These are phyloP conservation scores for Oophaga sylvatica DNA, from an alignment of 2,797 vertebrate genomes.

Conservation along the genomic window DNA sequence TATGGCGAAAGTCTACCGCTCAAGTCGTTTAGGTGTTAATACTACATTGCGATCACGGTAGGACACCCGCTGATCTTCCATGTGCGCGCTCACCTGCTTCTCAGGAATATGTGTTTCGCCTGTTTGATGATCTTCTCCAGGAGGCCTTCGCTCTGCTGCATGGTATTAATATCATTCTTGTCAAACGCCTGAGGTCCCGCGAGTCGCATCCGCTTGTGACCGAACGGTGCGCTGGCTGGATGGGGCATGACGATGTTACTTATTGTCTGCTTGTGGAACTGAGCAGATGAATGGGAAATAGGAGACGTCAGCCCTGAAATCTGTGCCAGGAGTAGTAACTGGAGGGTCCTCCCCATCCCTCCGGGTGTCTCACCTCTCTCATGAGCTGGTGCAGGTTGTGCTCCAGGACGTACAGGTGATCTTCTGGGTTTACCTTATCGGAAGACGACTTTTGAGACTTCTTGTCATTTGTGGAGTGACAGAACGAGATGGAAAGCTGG, in stretches of 20 bases:
- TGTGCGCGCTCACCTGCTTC: slow-evolving; percentile 81
- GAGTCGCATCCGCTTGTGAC: slow-evolving; percentile 90
- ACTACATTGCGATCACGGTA: background rate
- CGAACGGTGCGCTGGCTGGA: slow-evolving; percentile 91
- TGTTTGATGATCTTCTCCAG: slow-evolving; percentile 98
- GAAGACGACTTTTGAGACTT: slow-evolving; percentile 83
- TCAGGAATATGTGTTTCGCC: slow-evolving; percentile 96
- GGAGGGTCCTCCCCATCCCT: background rate
- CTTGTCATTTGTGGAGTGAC: slow-evolving; percentile 92
- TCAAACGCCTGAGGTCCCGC: slow-evolving; percentile 92
- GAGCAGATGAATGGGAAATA: slow-evolving; percentile 46
- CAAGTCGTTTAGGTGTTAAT: no score
- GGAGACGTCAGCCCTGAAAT: background rate
- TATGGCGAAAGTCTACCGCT: no score
- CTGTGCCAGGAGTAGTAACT: background rate
- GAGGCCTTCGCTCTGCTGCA: slow-evolving; percentile 91
- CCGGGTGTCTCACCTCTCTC: slow-evolving; percentile 83
- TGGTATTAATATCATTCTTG: slow-evolving; percentile 85
- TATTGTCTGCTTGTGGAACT: slow-evolving; percentile 97
- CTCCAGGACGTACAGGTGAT: slow-evolving; percentile 95
- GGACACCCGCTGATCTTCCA: background rate
- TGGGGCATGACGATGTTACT: slow-evolving; percentile 93
- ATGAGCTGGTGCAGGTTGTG: slow-evolving; percentile 97
- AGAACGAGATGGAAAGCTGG: slow-evolving; percentile 94
- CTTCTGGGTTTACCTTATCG: slow-evolving; percentile 87